Percentiles rank a stretch among this genome's conserved stretches.
These are phyloP conservation scores for Microcebus lehilahytsara DNA, from an alignment of 2,113 vertebrate genomes.

Conservation along the genomic window DNA sequence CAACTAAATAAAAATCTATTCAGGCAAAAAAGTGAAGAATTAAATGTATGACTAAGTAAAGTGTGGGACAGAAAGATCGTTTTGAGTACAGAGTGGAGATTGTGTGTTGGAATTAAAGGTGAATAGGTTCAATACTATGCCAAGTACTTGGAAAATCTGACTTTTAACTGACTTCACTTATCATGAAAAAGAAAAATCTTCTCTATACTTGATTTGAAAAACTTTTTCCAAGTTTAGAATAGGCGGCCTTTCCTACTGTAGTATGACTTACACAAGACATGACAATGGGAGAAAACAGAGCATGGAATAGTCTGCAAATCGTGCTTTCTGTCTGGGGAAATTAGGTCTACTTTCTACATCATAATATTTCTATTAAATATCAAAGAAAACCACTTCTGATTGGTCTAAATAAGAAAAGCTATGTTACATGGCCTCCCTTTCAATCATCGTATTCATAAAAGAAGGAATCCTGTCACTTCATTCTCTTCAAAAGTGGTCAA, in stretches of 20 bases:
- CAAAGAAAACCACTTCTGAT: not conserved
- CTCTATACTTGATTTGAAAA: conserved; percentile 10
- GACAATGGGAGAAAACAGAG: not conserved
- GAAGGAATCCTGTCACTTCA: not conserved
- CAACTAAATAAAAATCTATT: not conserved
- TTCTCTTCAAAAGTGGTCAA: not conserved
- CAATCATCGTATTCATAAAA: not conserved
- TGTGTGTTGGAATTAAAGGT: not conserved
- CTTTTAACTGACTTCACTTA: not conserved
- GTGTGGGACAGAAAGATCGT: not conserved
- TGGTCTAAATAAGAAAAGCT: not conserved
- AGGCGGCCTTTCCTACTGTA: not conserved
- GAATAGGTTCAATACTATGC: not conserved
- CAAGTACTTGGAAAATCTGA: not conserved
- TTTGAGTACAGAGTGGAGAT: not conserved
- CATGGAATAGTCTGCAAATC: not conserved
- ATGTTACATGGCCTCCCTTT: not conserved
- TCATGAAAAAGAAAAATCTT: not conserved
- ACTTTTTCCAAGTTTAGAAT: not conserved
- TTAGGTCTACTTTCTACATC: not conserved
- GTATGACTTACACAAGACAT: not conserved
- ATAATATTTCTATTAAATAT: not conserved
- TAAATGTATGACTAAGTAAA: not conserved
- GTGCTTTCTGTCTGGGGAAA: not conserved
- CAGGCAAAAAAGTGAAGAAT: not conserved